Percentiles rank a stretch among this genome's conserved stretches.
Evolutionary conservation across 2,797 vertebrate genomes (phyloP).

Genomic region (Urophycis tenuis): DNA sequence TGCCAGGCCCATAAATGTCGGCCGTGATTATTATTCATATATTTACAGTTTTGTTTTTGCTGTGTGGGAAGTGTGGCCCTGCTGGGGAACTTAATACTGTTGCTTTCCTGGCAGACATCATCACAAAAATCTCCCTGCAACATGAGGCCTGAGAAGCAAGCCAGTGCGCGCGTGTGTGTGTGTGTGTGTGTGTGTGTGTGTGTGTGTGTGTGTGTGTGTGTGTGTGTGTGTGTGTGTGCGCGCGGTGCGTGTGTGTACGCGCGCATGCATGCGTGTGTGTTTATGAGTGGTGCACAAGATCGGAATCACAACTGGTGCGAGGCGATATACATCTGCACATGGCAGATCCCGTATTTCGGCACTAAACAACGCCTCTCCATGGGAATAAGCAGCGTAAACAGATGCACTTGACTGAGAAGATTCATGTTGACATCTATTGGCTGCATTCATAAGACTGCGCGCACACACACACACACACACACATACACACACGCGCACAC

Average conservation of each 20-base stretch:
- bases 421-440: constrained; percentile 25
- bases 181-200: neutral
- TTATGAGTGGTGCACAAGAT: no score
- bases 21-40: constrained; percentile 1
- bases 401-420: constrained; percentile 19
- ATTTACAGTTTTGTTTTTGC: constrained; percentile 3
- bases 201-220: neutral
- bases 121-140: constrained; percentile 4
- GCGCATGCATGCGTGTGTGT: no score
- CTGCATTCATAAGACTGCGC: no score
- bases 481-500: no score
- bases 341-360: neutral
- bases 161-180: neutral
- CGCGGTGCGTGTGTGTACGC: no score
- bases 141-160: constrained; percentile 4
- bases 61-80: neutral
- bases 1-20: neutral
- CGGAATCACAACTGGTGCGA: constrained; percentile 1
- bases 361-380: constrained; percentile 2
- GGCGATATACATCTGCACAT: constrained; percentile 9
- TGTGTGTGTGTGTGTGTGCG: neutral
- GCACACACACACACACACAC: no score
- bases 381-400: constrained; percentile 27
- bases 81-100: constrained; percentile 1
- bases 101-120: constrained; percentile 2